phyloP scores from a whole-genome alignment of 2,113 vertebrate genomes.

The Scatophagus argus region DNA sequence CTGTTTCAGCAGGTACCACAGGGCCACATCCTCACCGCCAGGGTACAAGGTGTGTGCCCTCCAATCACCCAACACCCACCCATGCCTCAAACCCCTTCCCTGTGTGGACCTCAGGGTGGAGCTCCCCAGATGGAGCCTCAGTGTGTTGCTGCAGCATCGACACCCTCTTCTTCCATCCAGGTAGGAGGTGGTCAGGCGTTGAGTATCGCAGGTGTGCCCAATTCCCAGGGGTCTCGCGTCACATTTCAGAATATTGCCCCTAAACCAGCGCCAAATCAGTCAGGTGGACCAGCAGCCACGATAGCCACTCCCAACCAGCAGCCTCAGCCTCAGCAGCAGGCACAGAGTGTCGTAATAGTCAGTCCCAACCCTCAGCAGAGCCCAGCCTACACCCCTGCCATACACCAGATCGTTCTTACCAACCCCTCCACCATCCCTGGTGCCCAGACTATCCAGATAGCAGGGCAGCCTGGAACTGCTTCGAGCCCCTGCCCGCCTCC shows the following conservation, averaged over 20 bases:
- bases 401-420: conserved; percentile 97
- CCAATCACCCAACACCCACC: conserved; percentile 88
- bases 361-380: conserved; percentile 92
- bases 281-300: conserved; percentile 83
- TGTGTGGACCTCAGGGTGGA: conserved; percentile 85
- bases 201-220: conserved; percentile 89
- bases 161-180: conserved; percentile 88
- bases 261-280: conserved; percentile 92
- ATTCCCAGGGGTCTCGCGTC: conserved; percentile 90
- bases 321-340: conserved; percentile 85
- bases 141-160: conserved; percentile 83
- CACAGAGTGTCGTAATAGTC: conserved; percentile 96
- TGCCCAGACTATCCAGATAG: conserved; percentile 91
- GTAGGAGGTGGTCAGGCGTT: conserved; percentile 89
- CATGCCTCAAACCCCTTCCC: conserved; percentile 86
- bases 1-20: conserved; percentile 96
- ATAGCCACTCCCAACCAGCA: conserved; percentile 85
- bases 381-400: conserved; percentile 92
- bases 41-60: conserved; percentile 93
- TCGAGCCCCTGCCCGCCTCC: conserved; percentile 86
- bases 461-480: conserved; percentile 89
- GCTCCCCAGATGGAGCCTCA: conserved; percentile 89
- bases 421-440: conserved; percentile 91
- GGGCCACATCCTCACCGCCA: conserved; percentile 92
- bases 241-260: conserved; percentile 98